Evolutionary conservation across 2,888 invertebrate species (phyloP), one percentile per base, ranked within the genome.

Genomic region (Sisyra terminalis): DNA sequence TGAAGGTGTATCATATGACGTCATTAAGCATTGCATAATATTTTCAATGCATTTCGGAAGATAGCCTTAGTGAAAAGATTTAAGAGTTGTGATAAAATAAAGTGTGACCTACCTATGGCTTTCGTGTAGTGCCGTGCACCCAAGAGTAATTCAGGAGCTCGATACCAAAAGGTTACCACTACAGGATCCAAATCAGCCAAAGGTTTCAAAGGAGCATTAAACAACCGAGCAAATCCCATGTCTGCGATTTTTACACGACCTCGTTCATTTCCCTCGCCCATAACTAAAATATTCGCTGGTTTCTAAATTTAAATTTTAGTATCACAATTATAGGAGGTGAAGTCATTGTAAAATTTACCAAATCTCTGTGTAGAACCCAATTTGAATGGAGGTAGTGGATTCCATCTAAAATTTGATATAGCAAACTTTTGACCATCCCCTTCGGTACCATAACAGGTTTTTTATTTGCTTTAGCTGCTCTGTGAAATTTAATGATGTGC

Each of bases 121-220:
- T 96, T 96, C 3, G 96, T 96, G 57, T 96, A 96, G 73, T 96
- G 96, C 45, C 96, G 75, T 24, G 96, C 94, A 14, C 90, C 96
- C 16, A 96, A 69, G 39, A 96, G 64, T 44, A 96, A 62, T 63
- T 98, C 98, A 0, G 97, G 97, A 2, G 98, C 98, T 57, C 98
- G 73, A 63, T 98, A 98, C 96, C 98, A 98, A 66, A 98, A 98
- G 49, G 98, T 98, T 2, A 98, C 98, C 35, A 98, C 98, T 2
- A 98, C 98, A 4, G 98, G 98, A 69, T 98, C 98, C 50, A 98
- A 69, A 65, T 98, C 97, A 8, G 97, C 97, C 31, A 98, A 65
- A 0, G 97, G 96, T 63, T 97, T 97, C 43, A 98, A 64, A 0
- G 98, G 98, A 2, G 94, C 92, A 69, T 97, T 96, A 59, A 98